Base-by-base conservation (phyloP, 2,888 invertebrate species). In the Quadriops clusia region DNA sequence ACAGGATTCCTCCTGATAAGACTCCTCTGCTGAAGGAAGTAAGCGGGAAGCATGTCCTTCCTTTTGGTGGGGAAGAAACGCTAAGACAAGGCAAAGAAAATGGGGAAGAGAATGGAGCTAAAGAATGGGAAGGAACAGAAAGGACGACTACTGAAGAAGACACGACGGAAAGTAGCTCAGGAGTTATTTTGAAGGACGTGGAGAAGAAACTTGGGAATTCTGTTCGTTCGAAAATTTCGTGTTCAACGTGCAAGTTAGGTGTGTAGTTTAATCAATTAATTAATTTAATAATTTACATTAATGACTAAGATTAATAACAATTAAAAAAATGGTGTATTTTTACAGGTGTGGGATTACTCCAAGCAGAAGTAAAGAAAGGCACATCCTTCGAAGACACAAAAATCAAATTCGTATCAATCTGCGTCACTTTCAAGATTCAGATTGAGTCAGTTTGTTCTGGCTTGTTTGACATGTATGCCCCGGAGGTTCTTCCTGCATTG, bases 381-480 rank as follows among this genome's bases (percentile, higher is more conserved):
- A 80, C 81, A 53, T 74, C 73, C 24, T 76, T 81, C 42, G 76
- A 79, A 14, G 81, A 84, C 45, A 84, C 90, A 11, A 77, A 80
- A 50, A 70, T 72, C 49, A 81, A 79, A 60, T 83, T 86, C 36
- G 80, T 77, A 35, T 77, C 79, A 39, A 78, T 87, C 43, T 93
- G 93, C 56, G 79, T 81, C 3, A 78, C 78, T 28, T 65, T 90
- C 20, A 79, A 86, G 48, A 80, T 91, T 38, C 87, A 89, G 59
- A 83, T 79, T 17, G 69, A 77, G 2, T 64, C 81, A 34, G 89
- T 94, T 3, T 93, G 93, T 51, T 75, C 79, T 46, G 89, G 91
- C 23, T 77, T 91, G 32, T 84, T 84, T 1, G 70, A 80, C 45
- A 64, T 84, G 2, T 86, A 82, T 58, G 81, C 79, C 51, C 81